Percentiles rank a stretch among this genome's conserved stretches.
Evolutionary conservation across 1,140 invertebrate genomes (phyloP).

Genomic region (Papilio polytes): DNA sequence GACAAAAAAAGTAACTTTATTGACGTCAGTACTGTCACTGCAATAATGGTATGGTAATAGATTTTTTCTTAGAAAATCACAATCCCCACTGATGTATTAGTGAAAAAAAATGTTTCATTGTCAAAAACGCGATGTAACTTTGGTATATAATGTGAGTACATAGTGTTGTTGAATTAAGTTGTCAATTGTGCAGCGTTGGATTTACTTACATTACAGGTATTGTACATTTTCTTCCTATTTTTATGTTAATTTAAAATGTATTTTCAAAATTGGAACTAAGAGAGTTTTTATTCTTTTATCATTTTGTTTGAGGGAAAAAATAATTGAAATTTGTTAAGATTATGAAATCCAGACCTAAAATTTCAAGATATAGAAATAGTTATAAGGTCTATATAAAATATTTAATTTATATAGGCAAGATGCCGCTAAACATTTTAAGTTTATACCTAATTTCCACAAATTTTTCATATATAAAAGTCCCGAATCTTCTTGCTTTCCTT

Average conservation of each 20-base stretch:
- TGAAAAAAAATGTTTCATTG: conserved; percentile 10
- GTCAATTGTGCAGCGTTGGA: background rate
- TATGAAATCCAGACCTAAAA: no score
- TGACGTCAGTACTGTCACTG: conserved; percentile 12
- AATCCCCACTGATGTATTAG: background rate
- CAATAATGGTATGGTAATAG: conserved; percentile 2
- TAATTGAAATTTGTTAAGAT: no score
- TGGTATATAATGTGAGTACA: conserved; percentile 13
- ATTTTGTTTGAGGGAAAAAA: no score
- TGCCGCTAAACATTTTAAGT: no score
- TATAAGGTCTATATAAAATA: no score
- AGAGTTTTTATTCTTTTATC: background rate
- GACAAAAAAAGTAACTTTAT: background rate
- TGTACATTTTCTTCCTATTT: background rate
- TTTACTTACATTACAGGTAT: background rate
- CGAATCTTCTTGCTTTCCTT: no score
- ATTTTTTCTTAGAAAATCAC: conserved; percentile 9
- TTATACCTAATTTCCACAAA: no score
- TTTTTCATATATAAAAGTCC: no score
- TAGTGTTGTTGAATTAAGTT: background rate
- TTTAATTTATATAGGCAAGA: no score
- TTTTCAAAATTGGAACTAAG: background rate
- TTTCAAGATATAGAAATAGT: no score
- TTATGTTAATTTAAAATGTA: background rate
- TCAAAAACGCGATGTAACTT: background rate